Evolutionary conservation across 1,140 invertebrate genomes (phyloP).

Genomic region (Arctopsyche grandis): DNA sequence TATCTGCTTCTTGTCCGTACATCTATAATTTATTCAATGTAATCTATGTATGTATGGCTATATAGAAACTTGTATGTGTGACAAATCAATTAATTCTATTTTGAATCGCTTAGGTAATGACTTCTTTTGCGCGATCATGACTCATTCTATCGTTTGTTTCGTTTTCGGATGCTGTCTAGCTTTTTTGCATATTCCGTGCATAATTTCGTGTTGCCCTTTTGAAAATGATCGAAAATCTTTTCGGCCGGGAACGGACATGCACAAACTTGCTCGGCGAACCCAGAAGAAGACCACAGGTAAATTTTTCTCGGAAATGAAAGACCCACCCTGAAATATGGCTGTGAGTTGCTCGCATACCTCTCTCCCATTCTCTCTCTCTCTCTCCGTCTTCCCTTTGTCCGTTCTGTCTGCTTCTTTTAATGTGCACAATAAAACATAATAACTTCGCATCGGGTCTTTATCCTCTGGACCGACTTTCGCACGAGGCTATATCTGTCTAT

Average conservation of each 20-base stretch:
- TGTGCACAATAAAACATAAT: conserved; percentile 9
- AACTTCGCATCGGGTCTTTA: conserved; percentile 4
- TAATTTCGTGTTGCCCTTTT: neutral
- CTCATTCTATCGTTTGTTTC: neutral
- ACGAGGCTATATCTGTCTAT: neutral
- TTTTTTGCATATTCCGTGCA: neutral
- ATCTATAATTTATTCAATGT: neutral
- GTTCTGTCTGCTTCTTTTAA: neutral
- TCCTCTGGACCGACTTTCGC: neutral
- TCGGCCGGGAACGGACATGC: neutral
- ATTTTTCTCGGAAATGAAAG: conserved; percentile 13
- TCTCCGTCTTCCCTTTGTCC: neutral
- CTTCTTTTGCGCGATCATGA: neutral
- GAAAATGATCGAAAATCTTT: neutral
- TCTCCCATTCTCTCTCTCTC: too few species aligned
- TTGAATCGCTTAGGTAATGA: neutral
- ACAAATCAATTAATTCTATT: conserved; percentile 1
- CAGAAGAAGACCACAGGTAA: neutral
- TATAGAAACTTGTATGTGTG: neutral
- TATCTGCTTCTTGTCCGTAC: too few species aligned
- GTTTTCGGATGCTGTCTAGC: neutral
- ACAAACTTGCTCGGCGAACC: neutral
- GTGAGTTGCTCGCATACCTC: neutral
- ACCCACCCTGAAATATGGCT: conserved; percentile 16
- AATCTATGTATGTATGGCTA: neutral